These are phyloP conservation scores for Lasioglossum malachurum DNA, from an alignment of 2,888 invertebrate species.

Conservation along the genomic window DNA sequence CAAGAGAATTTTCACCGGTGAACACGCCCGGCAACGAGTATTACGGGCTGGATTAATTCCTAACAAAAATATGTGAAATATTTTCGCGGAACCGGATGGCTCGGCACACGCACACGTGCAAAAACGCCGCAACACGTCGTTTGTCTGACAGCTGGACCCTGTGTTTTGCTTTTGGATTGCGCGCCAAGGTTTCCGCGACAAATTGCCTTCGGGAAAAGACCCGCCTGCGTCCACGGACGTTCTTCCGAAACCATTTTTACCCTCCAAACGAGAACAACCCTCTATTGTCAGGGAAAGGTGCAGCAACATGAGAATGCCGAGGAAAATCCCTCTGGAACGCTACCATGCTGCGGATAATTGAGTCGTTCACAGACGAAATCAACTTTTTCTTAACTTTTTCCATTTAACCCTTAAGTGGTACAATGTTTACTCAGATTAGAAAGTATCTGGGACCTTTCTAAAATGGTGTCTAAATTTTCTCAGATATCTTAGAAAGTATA, in stretches of 20 bases:
- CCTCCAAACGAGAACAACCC: not conserved
- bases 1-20: conserved; percentile 73
- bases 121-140: conserved; percentile 59
- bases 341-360: not conserved
- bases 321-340: not conserved
- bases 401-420: not conserved
- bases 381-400: not conserved
- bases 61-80: conserved; percentile 77
- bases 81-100: conserved; percentile 59
- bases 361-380: not conserved
- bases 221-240: not conserved
- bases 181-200: conserved; percentile 67
- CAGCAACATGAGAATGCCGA: not conserved
- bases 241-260: conserved; percentile 3
- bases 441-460: not conserved
- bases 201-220: conserved; percentile 58
- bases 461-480: not conserved
- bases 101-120: conserved; percentile 35
- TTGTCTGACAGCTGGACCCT: conserved; percentile 54
- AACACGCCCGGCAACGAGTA: conserved; percentile 64
- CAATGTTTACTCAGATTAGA: not conserved
- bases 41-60: conserved; percentile 73
- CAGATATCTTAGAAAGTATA: not conserved
- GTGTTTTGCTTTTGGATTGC: conserved; percentile 73
- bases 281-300: not conserved